Conservation (phyloP, 2,797 vertebrate species). For the Gallinago solitaria region DNA sequence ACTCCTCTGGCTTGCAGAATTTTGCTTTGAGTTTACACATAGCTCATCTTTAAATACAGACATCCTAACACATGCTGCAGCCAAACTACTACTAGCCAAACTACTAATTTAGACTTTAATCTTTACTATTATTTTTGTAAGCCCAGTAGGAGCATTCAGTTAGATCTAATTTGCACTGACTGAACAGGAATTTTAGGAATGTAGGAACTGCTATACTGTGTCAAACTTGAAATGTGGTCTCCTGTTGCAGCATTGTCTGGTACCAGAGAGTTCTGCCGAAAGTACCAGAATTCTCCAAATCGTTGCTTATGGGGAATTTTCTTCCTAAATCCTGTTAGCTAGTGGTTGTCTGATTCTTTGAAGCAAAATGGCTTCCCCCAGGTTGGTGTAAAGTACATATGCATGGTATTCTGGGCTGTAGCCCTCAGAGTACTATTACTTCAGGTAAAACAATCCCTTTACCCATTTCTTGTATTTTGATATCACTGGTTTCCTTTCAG, state of each 20-base stretch:
- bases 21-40: background rate
- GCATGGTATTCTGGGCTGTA: background rate
- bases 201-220: background rate
- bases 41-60: background rate
- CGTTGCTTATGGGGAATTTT: background rate
- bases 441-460: background rate
- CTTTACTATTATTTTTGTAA: background rate
- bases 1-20: background rate
- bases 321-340: background rate
- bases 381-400: background rate
- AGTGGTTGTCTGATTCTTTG: background rate
- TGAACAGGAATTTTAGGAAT: constrained; percentile 8
- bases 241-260: background rate
- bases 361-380: background rate
- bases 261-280: background rate
- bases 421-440: background rate
- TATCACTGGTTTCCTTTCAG: background rate
- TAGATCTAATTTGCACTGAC: background rate
- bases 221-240: background rate
- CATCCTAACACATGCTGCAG: background rate
- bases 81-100: background rate
- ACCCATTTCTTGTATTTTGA: background rate
- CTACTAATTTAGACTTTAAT: background rate
- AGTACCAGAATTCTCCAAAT: background rate
- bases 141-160: background rate